Evolutionary conservation across 2,888 invertebrate species (phyloP), one percentile per base, ranked within the genome.

Genomic region (Volucella zonaria): DNA sequence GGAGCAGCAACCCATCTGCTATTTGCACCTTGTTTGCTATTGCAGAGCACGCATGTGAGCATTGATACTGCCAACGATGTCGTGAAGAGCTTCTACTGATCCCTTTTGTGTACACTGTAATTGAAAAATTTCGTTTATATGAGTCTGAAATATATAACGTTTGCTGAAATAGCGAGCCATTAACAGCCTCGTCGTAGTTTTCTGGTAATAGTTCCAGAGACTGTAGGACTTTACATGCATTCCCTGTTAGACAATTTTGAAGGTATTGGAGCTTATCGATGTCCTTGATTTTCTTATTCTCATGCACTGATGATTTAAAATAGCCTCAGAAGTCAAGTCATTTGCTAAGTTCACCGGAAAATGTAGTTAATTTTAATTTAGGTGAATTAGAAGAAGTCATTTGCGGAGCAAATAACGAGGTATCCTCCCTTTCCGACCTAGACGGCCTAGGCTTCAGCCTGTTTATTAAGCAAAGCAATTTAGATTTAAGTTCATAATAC

Each of bases 241-340:
- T 38, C 1, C 67, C 67, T n/a, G 42, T 54, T 6, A 67, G 45
- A 31, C 43, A 67, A 23, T 18, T 67, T 15, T 23, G 11, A 12
- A 67, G 38, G 18, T 67, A 31, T 14, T 67, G 67, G 15, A 67
- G 54, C 11, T 52, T 67, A 11, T 67, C 52, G 1, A 52, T 23
- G n/a, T 52, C 43, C 23, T 67, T 67, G 4, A 67, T 54, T 8
- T 67, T 67, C 23, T 51, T 18, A 1, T 67, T 67, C 8, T 42
- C 2, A 38, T 67, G 52, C 3, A 67, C 67, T 14, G 54, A 8
- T 10, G 42, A 42, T n/a, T 56, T 67, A 40, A 67, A 67, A 0
- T 43, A n/a, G 6, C 67, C 67, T 54, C 54, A 67, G n/a, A 62
- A 47, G 31, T 62, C 47, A 47, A 62, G 47, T 47, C 62, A 62